Percentiles rank a stretch among this genome's conserved stretches.
phyloP scores from a whole-genome alignment of 2,113 vertebrate genomes.

The rat (Rattus norvegicus) region GRCr8 NC_086026.1:63136501-63137000 shows the following conservation, averaged over 20 bases:
- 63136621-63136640: too few relatives aligned
- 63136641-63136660: not conserved
- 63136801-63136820: not conserved
- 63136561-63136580: not conserved
- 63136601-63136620: not conserved
- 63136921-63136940: not conserved
- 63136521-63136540: not conserved
- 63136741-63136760: not conserved
- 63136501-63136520: not conserved
- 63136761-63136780: not conserved
- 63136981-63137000: not conserved
- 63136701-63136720: not conserved
- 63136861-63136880: not conserved
- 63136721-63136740: not conserved
- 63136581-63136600: not conserved
- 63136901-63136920: not conserved
- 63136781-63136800: not conserved
- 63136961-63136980: not conserved
- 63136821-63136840: not conserved
- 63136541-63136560: not conserved
- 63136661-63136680: too few relatives aligned
- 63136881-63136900: not conserved
- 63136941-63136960: not conserved
- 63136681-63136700: not conserved
- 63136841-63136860: not conserved